phyloP scores from a whole-genome alignment of 2,888 invertebrate species.

The Alloscopus bannaensis region DNA sequence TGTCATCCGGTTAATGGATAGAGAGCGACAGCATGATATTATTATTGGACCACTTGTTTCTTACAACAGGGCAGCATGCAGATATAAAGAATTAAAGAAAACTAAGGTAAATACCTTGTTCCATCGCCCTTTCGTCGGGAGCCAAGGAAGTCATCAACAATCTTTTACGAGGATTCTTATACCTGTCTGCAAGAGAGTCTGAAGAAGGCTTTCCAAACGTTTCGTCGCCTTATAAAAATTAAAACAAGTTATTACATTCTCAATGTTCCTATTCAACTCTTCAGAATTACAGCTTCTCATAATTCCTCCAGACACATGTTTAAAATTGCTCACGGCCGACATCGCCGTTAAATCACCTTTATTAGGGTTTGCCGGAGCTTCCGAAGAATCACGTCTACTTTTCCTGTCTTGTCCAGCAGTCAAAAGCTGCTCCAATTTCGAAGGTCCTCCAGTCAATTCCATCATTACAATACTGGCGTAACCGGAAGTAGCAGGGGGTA shows the following conservation, averaged over 20 bases:
- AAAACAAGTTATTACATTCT: not conserved
- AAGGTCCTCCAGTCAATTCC: slow-evolving; percentile 29
- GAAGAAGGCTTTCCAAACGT: slow-evolving; percentile 19
- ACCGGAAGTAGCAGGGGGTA: no score
- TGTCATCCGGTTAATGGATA: no score
- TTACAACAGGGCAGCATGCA: no score
- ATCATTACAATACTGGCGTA: no score
- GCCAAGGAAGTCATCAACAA: slow-evolving; percentile 40
- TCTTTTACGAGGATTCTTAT: slow-evolving; percentile 42
- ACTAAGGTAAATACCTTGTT: slow-evolving; percentile 10
- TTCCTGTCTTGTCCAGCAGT: slow-evolving; percentile 22
- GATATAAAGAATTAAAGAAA: no score
- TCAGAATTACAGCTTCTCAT: not conserved
- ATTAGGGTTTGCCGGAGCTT: slow-evolving; percentile 1
- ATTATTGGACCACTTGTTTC: no score
- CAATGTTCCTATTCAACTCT: not conserved
- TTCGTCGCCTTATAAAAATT: slow-evolving; percentile 18
- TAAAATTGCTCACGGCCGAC: not conserved
- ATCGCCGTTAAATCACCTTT: not conserved
- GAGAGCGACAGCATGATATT: no score
- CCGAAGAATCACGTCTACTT: not conserved
- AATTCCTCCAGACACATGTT: slow-evolving; percentile 2
- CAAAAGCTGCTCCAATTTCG: slow-evolving; percentile 52
- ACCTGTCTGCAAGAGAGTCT: slow-evolving; percentile 33
- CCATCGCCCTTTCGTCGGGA: slow-evolving; percentile 23